Evolutionary conservation across 2,888 invertebrate genomes (phyloP), one percentile per base, ranked within the genome.

Genomic region (Cheilosia scutellata): DNA sequence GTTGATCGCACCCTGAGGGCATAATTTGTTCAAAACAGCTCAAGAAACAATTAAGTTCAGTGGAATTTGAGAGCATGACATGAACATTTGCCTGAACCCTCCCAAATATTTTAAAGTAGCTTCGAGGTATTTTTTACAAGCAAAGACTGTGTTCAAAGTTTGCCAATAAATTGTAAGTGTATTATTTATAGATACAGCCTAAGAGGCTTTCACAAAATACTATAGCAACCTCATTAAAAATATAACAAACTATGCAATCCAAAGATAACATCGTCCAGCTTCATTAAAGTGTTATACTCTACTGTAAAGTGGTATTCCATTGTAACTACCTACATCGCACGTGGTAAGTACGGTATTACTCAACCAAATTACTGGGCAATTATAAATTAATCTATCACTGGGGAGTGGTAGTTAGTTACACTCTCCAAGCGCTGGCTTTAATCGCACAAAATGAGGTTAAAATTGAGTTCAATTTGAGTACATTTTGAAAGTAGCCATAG

Each of bases 341-440:
- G 40, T 63, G 70, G 31, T 49, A 40, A 58, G 33, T 58, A 53
- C 58, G 27, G 63, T 63, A 60, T 80, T 62, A 72, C 49, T 60
- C 33, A 49, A 47, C 33, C 55, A 3, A 49, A 25, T 37, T 47
- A 29, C 44, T 3, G 16, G 5, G 60, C 55, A 68, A 78, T 78
- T 78, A 63, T 49, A 68, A 70, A 68, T 78, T 68, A 83, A 78
- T 74, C 74, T 74, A 72, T 42, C 57, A 44, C 66, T 42, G 44
- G 78, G 78, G 78, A 83, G 83, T 70, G 74, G 78, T 63, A 68
- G 65, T 53, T 49, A 63, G 47, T 42, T 27, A 53, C 68, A 51
- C 40, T 29, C 25, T 25, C 7, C 4, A 47, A 53, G 9, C 40
- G 29, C 65, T 63, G 37, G 13, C 60, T 57, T 62, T 40, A 51